Base-by-base conservation (phyloP, 2,797 vertebrate species). In the Prionace glauca region DNA sequence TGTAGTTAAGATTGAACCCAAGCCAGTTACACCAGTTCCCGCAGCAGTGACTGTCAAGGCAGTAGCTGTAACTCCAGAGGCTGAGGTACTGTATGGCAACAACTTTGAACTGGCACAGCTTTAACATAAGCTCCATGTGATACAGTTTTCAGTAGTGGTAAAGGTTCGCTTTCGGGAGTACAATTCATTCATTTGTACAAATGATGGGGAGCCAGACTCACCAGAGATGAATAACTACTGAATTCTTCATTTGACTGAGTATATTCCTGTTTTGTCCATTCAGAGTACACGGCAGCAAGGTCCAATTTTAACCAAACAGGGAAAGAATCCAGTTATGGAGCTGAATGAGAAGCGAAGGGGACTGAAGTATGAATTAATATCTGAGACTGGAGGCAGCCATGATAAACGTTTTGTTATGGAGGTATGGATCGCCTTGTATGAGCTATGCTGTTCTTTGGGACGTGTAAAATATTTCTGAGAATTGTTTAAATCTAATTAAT, bases 271-370 rank as follows among this genome's bases (percentile, higher is more conserved):
- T 29, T 93, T 95, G 24, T 95, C 95, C 95, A 4, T 94, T 29
- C 97, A 99, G 99, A 97, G 97, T 50, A 97, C 98, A 96, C 98
- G 99, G 95, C 98, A 99, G 95, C 99, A 99, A 97, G 99, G 99
- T 95, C 99, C 99, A 62, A 99, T 99, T 96, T 97, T 99, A 71
- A 99, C 99, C 0, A 99, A 99, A 96, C 98, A 99, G 0, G 99
- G 99, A 29, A 99, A 99, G 97, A 99, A 99, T 96, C 99, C 99
- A 0, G 99, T 99, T 87, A 99, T 99, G 99, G 99, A 99, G 96
- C 98, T 99, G 0, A 99, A 99, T 0, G 99, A 99, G 97, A 99
- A 99, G 96, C 97, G 99, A 0, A 98, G 99, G 0, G 99, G 99
- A 32, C 98, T 99, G 41, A 99, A 99, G 95, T 99, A 99, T 0